These are phyloP conservation scores for Nemopilema nomurai DNA, from an alignment of 30 jellyfish, hydroid and myxozoan genomes.

Conservation along the genomic window DNA sequence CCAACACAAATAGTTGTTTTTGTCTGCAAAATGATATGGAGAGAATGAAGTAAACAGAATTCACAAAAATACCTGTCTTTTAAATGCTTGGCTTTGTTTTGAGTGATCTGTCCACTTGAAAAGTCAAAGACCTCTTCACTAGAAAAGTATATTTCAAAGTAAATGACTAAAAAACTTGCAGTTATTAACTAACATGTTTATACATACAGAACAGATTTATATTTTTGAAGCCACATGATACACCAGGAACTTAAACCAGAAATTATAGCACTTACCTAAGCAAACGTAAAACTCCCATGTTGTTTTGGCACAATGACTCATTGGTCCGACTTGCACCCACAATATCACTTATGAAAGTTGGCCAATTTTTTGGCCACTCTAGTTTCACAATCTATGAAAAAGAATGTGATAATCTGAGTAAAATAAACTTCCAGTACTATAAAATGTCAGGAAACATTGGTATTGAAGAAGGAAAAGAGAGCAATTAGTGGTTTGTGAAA, in stretches of 20 bases:
- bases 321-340: conserved; percentile 97
- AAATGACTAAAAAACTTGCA: neutral
- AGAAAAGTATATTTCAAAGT: neutral
- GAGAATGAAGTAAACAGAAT: neutral
- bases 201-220: no score
- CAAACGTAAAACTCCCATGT: conserved; percentile 85
- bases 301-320: conserved; percentile 91
- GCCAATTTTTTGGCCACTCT: conserved; percentile 99
- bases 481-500: no score
- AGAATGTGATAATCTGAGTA: neutral
- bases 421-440: neutral
- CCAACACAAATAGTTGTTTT: no score
- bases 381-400: conserved; percentile 81
- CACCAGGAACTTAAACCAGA: neutral
- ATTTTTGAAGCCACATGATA: no score
- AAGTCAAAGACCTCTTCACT: conserved; percentile 98
- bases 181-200: neutral
- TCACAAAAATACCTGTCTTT: conserved; percentile 78
- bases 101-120: conserved; percentile 98
- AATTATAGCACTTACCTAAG: conserved; percentile 56
- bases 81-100: conserved; percentile 94
- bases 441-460: no score
- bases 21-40: no score
- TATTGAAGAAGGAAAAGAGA: no score
- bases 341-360: conserved; percentile 93